These are phyloP conservation scores for Uria lomvia DNA, from an alignment of 2,113 vertebrate genomes.

Conservation along the genomic window DNA sequence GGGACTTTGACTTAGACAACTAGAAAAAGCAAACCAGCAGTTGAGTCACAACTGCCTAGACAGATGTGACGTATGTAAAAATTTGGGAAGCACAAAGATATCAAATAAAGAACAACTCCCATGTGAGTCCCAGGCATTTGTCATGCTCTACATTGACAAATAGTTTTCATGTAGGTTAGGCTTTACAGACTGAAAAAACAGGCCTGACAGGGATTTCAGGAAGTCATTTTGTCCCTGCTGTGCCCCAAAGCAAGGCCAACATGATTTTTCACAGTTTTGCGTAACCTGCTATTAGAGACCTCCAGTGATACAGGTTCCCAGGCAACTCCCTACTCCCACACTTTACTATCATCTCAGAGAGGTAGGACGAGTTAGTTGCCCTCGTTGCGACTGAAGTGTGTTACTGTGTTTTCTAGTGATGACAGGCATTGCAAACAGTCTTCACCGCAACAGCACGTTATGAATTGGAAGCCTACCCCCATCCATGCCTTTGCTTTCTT, in stretches of 20 bases:
- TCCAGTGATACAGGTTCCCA: neutral
- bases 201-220: neutral
- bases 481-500: neutral
- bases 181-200: neutral
- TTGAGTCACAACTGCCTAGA: neutral
- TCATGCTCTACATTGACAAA: neutral
- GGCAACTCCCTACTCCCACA: neutral
- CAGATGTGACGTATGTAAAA: neutral
- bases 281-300: neutral
- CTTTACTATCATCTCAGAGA: neutral
- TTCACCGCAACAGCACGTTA: neutral
- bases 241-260: neutral
- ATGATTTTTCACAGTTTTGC: neutral
- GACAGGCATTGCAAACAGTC: neutral
- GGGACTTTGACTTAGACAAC: neutral
- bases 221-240: neutral
- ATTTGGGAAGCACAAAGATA: neutral
- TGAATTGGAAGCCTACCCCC: neutral
- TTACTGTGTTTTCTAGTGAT: neutral
- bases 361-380: neutral
- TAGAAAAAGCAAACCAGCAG: neutral
- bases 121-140: neutral
- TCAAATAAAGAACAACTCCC: neutral
- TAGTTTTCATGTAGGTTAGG: neutral
- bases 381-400: neutral